These are phyloP conservation scores for Lasioglossum malachurum DNA, from an alignment of 2,888 invertebrate genomes.

Conservation along the genomic window DNA sequence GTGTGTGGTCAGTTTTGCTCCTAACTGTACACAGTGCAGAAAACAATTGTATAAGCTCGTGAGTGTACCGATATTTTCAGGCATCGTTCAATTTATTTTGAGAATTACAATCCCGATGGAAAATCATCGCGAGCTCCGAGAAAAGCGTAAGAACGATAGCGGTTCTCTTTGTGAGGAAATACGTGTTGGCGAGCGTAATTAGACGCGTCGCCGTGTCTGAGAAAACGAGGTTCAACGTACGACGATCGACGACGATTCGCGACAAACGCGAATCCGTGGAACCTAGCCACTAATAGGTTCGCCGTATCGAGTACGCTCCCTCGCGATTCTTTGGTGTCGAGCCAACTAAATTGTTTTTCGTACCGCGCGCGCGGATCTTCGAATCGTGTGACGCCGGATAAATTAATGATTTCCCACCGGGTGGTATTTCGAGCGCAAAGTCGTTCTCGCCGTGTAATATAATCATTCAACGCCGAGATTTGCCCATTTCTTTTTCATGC, in stretches of 20 bases:
- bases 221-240: background rate
- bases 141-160: background rate
- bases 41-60: too few relatives aligned
- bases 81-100: background rate
- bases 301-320: constrained; percentile 15
- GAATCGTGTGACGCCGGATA: constrained; percentile 12
- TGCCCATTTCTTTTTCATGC: background rate
- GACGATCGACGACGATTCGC: background rate
- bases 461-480: background rate
- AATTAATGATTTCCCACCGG: constrained; percentile 27
- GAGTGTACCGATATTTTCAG: background rate
- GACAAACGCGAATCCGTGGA: constrained; percentile 10
- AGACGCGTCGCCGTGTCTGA: background rate
- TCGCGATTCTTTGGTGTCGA: constrained; percentile 24
- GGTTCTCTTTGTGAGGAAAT: background rate
- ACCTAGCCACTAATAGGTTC: constrained; percentile 3
- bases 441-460: background rate
- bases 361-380: background rate
- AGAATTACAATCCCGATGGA: background rate
- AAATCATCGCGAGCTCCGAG: background rate
- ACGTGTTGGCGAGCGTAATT: background rate
- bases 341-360: constrained; percentile 51
- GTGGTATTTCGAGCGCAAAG: background rate
- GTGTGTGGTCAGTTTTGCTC: too few relatives aligned
- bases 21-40: too few relatives aligned